phyloP scores from a whole-genome alignment of 2,797 vertebrate genomes.

The Ambastaia sidthimunki region DNA sequence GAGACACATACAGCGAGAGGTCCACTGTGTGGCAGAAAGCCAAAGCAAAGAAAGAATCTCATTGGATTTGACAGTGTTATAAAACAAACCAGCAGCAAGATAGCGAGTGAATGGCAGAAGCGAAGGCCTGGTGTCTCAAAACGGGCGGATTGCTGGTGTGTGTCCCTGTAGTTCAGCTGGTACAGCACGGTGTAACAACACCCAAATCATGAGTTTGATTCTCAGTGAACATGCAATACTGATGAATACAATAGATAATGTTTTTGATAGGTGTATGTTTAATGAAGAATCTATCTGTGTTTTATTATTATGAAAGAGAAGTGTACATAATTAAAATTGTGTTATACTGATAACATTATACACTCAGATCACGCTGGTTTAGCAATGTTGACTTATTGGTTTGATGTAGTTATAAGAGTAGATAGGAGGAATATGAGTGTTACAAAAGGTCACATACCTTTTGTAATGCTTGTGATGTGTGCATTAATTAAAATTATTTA shows the following conservation, averaged over 20 bases:
- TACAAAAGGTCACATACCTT: not conserved
- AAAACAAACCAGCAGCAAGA: slow-evolving; percentile 39
- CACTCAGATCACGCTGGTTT: not conserved
- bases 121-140: slow-evolving; percentile 1
- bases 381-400: not conserved
- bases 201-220: not conserved
- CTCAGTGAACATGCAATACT: not conserved
- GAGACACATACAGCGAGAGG: not conserved
- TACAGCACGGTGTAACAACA: not conserved
- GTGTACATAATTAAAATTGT: not conserved
- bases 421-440: not conserved
- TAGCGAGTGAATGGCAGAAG: slow-evolving; percentile 22
- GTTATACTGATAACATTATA: not conserved
- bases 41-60: slow-evolving; percentile 14
- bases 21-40: slow-evolving; percentile 16
- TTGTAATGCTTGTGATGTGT: no score
- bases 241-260: not conserved
- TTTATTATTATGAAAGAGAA: not conserved
- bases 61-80: slow-evolving; percentile 55
- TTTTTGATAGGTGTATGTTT: not conserved
- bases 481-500: no score
- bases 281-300: not conserved
- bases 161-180: not conserved
- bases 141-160: slow-evolving; percentile 13
- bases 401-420: not conserved